Evolutionary conservation across 2,113 vertebrate species (phyloP).

Genomic region (Corythaixoides concolor): DNA sequence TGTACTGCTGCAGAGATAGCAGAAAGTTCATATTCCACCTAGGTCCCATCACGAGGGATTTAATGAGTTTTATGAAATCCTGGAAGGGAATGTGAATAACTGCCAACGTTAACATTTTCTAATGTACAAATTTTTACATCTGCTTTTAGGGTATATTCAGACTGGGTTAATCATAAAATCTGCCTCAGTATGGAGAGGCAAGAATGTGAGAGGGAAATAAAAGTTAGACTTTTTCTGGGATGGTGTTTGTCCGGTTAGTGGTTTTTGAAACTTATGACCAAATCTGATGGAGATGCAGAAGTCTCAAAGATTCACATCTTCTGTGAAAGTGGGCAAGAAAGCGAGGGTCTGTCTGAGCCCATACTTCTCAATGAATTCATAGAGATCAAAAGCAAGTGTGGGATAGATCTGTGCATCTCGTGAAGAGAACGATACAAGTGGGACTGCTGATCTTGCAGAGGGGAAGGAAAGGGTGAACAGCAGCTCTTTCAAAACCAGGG

Average conservation of each 20-base stretch:
- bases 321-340: neutral
- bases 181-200: neutral
- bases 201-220: neutral
- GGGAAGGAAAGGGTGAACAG: neutral
- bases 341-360: neutral
- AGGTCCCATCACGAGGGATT: neutral
- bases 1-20: constrained; percentile 5
- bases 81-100: constrained; percentile 42
- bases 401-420: neutral
- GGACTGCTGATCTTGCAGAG: neutral
- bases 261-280: neutral
- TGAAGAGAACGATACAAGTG: neutral
- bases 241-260: neutral
- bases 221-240: neutral
- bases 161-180: neutral
- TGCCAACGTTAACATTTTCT: constrained; percentile 49
- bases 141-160: constrained; percentile 36
- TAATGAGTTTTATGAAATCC: constrained; percentile 28
- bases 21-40: constrained; percentile 11
- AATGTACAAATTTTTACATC: constrained; percentile 31
- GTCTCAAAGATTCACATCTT: neutral
- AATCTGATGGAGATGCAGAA: neutral
- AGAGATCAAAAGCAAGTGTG: neutral
- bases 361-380: neutral
- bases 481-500: neutral